Base-by-base conservation (phyloP, 1,140 invertebrate species). In the Rhyacophila brunnea region DNA sequence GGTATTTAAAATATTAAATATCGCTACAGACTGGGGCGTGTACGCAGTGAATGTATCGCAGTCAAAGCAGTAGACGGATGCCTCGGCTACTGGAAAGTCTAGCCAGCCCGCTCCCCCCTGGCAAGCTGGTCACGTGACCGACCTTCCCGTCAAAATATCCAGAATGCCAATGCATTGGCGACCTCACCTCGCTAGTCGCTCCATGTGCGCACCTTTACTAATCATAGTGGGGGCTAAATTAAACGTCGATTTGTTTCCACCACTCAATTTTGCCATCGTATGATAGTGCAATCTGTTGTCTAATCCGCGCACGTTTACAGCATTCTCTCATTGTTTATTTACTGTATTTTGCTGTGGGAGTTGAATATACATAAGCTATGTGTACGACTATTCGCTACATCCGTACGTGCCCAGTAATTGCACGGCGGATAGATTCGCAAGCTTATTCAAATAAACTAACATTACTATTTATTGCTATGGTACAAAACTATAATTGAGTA, bases 71-170 rank as follows among this genome's bases (percentile, higher is more conserved):
- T 74, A 78, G 75, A 77, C 74, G 76, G 74, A 74, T 73, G 75
- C 73, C 72, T 72, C 75, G 77, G 75, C 77, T 78, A 78, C 75
- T 78, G 74, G 73, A 74, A 73, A 78, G 77, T 78, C 75, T 78
- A 79, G 77, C 75, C 74, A 68, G 48, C 62, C 50, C 70, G 71
- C 70, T 71, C 71, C 53, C 55, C 13, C 44, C 18, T 17, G 52
- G 32, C 14, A 58, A 64, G 64, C 68, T 68, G 68, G 68, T 77
- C 79, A 81, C 79, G 79, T 82, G 80, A 82, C 74, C 84, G 83
- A 85, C 83, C 83, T 86, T 84, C 85, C 83, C 84, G 84, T 87
- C 84, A 87, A 85, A 87, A 87, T 85, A 87, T 82, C 81, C 78
- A 81, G 79, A 81, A 79, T 80, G 80, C 74, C 75, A 66, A 64